Percentiles rank a stretch among this genome's conserved stretches.
These are phyloP conservation scores for Sus cebifrons DNA, from an alignment of 2,797 vertebrate genomes.

Conservation along the genomic window DNA sequence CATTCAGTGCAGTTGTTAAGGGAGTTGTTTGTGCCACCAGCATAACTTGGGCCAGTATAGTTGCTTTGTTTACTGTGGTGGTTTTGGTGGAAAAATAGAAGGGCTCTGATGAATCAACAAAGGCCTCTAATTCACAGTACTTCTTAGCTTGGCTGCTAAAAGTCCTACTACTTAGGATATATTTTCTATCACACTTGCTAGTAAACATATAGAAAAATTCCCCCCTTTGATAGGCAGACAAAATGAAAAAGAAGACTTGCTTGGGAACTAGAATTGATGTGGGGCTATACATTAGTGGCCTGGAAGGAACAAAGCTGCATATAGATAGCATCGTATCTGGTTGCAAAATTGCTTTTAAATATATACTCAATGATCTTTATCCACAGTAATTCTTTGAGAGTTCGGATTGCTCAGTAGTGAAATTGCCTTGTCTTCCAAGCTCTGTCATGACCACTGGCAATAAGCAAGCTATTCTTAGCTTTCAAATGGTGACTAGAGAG, in stretches of 20 bases:
- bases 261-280: not conserved
- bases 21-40: not conserved
- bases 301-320: not conserved
- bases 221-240: not conserved
- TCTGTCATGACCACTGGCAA: not conserved
- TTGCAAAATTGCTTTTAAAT: constrained; percentile 45
- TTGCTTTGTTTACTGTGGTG: constrained; percentile 42
- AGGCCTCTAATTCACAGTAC: not conserved
- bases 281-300: not conserved
- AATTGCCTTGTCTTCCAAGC: constrained; percentile 6
- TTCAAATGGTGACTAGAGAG: not conserved
- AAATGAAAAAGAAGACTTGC: constrained; percentile 9
- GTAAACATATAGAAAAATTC: not conserved
- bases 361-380: not conserved
- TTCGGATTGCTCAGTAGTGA: not conserved
- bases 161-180: not conserved
- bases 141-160: constrained; percentile 30
- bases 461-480: not conserved
- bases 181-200: constrained; percentile 6
- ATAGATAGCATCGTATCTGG: not conserved
- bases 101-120: constrained; percentile 34
- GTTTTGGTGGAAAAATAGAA: not conserved
- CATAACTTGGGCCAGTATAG: not conserved
- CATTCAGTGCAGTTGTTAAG: constrained; percentile 29
- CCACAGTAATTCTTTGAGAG: not conserved